Evolutionary conservation across 1,140 invertebrate genomes (phyloP).

Genomic region (Hormaphis cornu): DNA sequence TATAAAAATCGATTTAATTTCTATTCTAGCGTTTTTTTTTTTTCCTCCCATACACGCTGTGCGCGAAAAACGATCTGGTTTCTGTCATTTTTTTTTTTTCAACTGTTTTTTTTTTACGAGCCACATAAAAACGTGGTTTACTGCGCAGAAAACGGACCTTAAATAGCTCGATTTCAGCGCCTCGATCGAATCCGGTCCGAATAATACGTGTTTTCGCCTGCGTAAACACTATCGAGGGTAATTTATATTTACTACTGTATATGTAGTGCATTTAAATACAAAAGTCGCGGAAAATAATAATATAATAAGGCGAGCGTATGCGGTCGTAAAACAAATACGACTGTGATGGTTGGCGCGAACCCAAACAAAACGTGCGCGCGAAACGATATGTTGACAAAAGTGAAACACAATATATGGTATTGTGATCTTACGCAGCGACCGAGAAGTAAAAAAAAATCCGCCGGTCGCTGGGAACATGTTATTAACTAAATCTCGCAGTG

Average conservation of each 20-base stretch:
- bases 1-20: conserved; percentile 4
- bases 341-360: conserved; percentile 8
- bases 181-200: too few species aligned
- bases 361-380: conserved; percentile 17
- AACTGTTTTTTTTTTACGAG: conserved; percentile 21
- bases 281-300: too few species aligned
- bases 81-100: conserved; percentile 2
- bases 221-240: neutral
- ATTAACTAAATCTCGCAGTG: too few species aligned
- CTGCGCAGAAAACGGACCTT: neutral
- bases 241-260: neutral
- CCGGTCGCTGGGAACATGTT: too few species aligned
- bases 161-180: neutral
- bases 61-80: neutral
- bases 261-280: neutral
- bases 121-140: conserved; percentile 13
- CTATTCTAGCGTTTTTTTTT: neutral
- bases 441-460: too few species aligned
- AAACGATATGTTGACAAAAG: neutral
- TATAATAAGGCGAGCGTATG: neutral
- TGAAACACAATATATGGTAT: too few species aligned
- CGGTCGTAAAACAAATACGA: neutral
- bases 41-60: neutral
- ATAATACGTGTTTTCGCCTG: neutral
- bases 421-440: neutral